phyloP scores from a whole-genome alignment of 1,140 invertebrate species.

The Rhagoletis pomonella region DNA sequence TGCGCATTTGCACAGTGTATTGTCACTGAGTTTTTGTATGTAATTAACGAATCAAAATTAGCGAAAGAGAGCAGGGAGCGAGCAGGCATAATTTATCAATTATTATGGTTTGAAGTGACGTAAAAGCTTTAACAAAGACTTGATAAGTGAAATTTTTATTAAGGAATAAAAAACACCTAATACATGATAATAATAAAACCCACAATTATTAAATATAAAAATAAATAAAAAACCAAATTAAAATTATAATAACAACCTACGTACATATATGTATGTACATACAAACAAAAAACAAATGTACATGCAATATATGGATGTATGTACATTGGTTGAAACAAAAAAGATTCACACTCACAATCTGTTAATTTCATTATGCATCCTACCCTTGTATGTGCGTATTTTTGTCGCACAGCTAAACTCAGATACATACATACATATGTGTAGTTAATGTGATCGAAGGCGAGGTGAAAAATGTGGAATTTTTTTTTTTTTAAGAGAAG shows the following conservation, averaged over 20 bases:
- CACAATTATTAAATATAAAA: conserved; percentile 6
- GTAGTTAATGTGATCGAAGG: not conserved
- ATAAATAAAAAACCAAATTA: conserved; percentile 13
- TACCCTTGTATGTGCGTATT: not conserved
- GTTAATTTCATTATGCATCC: not conserved
- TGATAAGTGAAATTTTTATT: conserved; percentile 37
- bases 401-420: not conserved
- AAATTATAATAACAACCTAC: not conserved
- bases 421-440: not conserved
- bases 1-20: no score
- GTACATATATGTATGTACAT: not conserved
- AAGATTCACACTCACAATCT: not conserved
- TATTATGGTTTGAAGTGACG: conserved; percentile 34
- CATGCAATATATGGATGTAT: not conserved
- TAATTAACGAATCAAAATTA: not conserved
- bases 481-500: no score
- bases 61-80: not conserved
- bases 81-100: conserved; percentile 30
- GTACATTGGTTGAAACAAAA: not conserved
- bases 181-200: not conserved
- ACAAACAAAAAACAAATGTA: not conserved
- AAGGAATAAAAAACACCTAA: conserved; percentile 22
- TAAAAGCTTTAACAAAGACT: conserved; percentile 57
- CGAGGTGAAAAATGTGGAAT: no score
- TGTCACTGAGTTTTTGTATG: not conserved